phyloP scores from a whole-genome alignment of 2,888 invertebrate genomes.

The Zelleria hepariella region DNA sequence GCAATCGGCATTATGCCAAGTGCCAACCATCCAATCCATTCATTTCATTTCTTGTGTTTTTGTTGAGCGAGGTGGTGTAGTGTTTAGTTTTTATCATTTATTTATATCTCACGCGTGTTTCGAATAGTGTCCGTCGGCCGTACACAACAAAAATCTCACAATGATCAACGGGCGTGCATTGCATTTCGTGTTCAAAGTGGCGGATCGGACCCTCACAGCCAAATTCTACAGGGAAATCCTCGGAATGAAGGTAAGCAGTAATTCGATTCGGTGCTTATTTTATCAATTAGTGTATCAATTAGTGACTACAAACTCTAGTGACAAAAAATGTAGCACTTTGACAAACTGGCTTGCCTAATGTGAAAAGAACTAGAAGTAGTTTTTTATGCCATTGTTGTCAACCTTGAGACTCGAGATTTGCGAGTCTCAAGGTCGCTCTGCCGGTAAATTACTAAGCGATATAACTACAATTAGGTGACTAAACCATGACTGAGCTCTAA shows the following conservation, averaged over 20 bases:
- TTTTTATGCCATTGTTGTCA: not conserved
- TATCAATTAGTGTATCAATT: not conserved
- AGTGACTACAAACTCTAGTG: not conserved
- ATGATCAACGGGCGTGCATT: constrained; percentile 84
- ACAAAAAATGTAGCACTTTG: too few species aligned
- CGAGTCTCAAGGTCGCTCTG: not conserved
- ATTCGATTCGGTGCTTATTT: not conserved
- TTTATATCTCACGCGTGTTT: not conserved
- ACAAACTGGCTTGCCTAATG: not conserved
- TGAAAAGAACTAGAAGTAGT: too few species aligned
- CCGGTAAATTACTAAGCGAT: not conserved
- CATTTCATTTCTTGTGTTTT: not conserved
- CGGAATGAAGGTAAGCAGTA: constrained; percentile 89
- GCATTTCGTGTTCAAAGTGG: constrained; percentile 97
- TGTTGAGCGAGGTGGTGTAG: not conserved
- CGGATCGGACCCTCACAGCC: constrained; percentile 86
- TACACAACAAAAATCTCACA: constrained; percentile 15
- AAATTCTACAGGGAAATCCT: constrained; percentile 92
- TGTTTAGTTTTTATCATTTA: not conserved
- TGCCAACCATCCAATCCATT: too few species aligned
- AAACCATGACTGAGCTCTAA: not conserved
- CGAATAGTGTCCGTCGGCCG: not conserved
- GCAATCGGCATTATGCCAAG: not conserved
- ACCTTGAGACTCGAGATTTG: too few species aligned
- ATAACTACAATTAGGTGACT: not conserved